Percentiles rank a stretch among this genome's conserved stretches.
These are phyloP conservation scores for Diacarnus erythraeanus DNA, from an alignment of 37 sponge, comb jelly and placozoan genomes.

Conservation along the genomic window DNA sequence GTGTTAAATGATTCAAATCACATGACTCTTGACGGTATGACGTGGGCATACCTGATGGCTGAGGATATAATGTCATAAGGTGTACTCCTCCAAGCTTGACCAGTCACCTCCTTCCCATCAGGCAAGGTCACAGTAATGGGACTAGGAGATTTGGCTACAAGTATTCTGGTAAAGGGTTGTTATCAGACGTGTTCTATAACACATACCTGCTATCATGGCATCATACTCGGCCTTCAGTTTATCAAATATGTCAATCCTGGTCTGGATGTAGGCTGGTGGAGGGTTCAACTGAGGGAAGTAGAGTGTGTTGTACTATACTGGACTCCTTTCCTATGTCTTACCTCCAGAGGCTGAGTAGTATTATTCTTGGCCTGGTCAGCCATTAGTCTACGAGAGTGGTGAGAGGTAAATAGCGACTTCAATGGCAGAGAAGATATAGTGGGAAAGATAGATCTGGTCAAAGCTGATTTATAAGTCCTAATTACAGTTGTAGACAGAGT, in stretches of 20 bases:
- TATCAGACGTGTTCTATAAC: background rate
- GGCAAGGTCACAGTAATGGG: constrained; percentile 88
- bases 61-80: constrained; percentile 80
- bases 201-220: constrained; percentile 66
- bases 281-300: constrained; percentile 67
- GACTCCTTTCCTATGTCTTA: background rate
- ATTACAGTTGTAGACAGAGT: too few relatives aligned
- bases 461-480: too few relatives aligned
- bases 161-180: too few relatives aligned
- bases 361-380: background rate
- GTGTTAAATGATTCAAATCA: too few relatives aligned
- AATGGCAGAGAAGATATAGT: too few relatives aligned
- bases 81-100: constrained; percentile 89
- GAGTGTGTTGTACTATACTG: background rate
- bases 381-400: background rate
- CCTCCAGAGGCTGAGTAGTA: background rate
- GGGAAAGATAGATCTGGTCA: too few relatives aligned
- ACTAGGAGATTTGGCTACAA: constrained; percentile 14
- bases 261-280: constrained; percentile 80
- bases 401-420: too few relatives aligned
- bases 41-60: too few relatives aligned
- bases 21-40: too few relatives aligned
- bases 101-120: constrained; percentile 90
- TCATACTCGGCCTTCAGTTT: constrained; percentile 83
- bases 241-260: constrained; percentile 85